A percentile compares a stretch with the other conserved stretches of the same genome.
These are phyloP conservation scores for Berghia stephanieae DNA, from an alignment of 1,140 invertebrate genomes.

Conservation along the genomic window DNA sequence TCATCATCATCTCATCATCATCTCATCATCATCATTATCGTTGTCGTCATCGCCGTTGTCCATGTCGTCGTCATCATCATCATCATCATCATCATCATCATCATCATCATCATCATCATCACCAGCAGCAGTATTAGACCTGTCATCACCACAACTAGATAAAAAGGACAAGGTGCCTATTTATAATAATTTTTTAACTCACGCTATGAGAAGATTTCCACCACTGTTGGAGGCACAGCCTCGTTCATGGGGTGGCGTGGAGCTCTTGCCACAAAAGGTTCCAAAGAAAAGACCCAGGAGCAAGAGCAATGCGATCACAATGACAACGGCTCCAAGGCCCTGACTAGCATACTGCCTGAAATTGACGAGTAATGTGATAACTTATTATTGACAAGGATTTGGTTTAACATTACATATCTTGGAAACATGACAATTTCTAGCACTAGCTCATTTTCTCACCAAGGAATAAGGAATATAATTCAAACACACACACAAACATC, in stretches of 20 bases:
- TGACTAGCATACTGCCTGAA: constrained; percentile 15
- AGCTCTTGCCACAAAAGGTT: not conserved
- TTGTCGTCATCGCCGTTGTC: not conserved
- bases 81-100: not conserved
- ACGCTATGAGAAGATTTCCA: constrained; percentile 5
- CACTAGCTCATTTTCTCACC: too few relatives aligned
- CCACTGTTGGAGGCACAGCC: not conserved
- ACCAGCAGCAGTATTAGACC: not conserved
- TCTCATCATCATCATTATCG: too few relatives aligned
- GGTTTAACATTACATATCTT: not conserved
- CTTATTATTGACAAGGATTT: not conserved
- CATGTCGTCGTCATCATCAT: not conserved
- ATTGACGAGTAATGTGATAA: too few relatives aligned
- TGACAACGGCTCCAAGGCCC: not conserved
- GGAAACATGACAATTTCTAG: too few relatives aligned
- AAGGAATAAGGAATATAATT: too few relatives aligned
- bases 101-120: not conserved
- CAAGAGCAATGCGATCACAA: not conserved
- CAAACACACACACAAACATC: too few relatives aligned
- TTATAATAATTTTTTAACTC: not conserved
- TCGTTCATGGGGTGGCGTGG: not conserved
- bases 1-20: too few relatives aligned
- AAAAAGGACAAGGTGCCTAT: not conserved
- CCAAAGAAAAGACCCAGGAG: not conserved
- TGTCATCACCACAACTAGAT: not conserved